phyloP scores from a whole-genome alignment of 2,797 vertebrate genomes.

The Acrocephalus scirpaceus region DNA sequence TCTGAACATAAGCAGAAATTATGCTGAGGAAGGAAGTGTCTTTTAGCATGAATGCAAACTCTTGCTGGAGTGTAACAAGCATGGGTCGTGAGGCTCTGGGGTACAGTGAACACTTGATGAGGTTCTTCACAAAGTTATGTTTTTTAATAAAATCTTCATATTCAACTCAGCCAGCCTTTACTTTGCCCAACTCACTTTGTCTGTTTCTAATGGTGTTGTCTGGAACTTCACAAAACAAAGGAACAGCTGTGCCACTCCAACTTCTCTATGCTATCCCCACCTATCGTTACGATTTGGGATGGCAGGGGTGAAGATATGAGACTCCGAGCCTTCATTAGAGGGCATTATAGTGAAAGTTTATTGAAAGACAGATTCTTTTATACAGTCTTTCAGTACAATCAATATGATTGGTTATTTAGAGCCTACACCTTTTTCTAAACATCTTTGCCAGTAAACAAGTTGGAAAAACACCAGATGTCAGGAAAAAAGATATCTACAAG shows the following conservation, averaged over 20 bases:
- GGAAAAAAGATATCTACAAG: no score
- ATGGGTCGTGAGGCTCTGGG: not conserved
- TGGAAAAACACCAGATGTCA: no score
- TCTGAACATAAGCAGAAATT: not conserved
- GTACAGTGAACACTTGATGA: not conserved
- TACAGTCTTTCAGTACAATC: no score
- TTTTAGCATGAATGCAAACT: not conserved
- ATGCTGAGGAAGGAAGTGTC: not conserved
- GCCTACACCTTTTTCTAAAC: no score
- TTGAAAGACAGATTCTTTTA: no score
- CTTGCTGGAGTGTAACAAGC: not conserved
- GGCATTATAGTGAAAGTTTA: no score
- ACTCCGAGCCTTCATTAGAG: no score
- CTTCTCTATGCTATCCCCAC: rapidly evolving
- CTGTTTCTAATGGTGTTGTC: not conserved
- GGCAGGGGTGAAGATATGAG: no score
- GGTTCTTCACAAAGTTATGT: not conserved
- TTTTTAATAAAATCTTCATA: not conserved
- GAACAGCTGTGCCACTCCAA: not conserved
- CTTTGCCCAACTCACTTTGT: not conserved
- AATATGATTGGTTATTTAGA: no score
- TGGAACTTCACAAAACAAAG: not conserved
- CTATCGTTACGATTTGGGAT: no score
- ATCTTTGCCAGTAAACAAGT: no score
- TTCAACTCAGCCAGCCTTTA: not conserved